Evolutionary conservation across 2,113 vertebrate species (phyloP), one percentile per base, ranked within the genome.

Genomic region (Octodon degus): DNA sequence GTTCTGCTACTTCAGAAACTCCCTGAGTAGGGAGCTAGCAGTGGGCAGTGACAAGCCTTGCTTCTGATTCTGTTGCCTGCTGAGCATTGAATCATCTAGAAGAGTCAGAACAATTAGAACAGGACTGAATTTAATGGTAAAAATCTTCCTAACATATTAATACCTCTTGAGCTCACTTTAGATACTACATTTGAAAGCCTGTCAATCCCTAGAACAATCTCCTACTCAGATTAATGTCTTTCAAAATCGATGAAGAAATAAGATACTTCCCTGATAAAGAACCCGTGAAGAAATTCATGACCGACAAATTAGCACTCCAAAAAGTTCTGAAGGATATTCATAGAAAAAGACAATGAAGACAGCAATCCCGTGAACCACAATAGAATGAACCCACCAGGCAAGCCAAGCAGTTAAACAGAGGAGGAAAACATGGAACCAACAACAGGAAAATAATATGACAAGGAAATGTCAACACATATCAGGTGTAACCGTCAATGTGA

Each of bases 161-260:
- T 89, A 40, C 50, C 22, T 90, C 55, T 87, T 87, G 10, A 81
- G 19, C 5, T 76, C 55, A 77, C 34, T 32, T 83, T 92, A 90
- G 95, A 76, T 79, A 63, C 67, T 93, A 94, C 10, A 68, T 76
- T 50, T 85, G 63, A 85, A 94, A 93, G n/a, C 70, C 24, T 90
- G 77, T 76, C 37, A 25, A 43, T 24, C 37, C 72, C 72, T 24
- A 43, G 43, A 43, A 40, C 4, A 43, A 27, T n/a, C 37, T 76
- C 11, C 37, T 10, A 76, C 72, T 76, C 37, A 76, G 37, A 27
- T 76, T 76, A 10, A 8, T 43, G 43, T 76, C 72, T 43, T 76
- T 76, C 72, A 76, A 24, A 76, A 40, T 13, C 25, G 11, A 43
- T 76, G 72, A 3, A 76, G 37, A 76, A 43, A 43, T 76, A 76